phyloP scores from a whole-genome alignment of 2,888 invertebrate species.

The Fragum fragum region DNA sequence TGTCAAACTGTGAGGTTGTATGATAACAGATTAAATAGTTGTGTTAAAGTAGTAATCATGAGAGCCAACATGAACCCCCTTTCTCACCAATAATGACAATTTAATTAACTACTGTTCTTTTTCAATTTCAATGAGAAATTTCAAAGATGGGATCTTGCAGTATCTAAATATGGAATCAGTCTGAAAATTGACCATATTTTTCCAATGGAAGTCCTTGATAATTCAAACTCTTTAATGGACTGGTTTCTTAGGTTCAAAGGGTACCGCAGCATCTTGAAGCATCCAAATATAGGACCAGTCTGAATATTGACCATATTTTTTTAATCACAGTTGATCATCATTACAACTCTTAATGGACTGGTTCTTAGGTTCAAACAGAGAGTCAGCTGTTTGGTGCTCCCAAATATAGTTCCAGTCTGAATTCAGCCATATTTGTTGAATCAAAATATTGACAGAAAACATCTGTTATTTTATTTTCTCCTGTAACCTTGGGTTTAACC shows the following conservation, averaged over 20 bases:
- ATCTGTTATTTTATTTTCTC: constrained; percentile 27
- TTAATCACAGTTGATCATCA: constrained; percentile 13
- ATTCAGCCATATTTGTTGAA: constrained; percentile 21
- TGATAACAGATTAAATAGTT: no score
- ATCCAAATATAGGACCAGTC: background rate
- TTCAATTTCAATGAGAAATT: no score
- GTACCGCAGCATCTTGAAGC: background rate
- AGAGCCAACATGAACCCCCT: no score
- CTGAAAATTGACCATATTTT: no score
- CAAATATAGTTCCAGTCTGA: constrained; percentile 24
- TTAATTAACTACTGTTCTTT: no score
- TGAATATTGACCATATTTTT: constrained; percentile 2
- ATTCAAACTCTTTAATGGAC: background rate
- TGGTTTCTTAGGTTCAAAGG: background rate
- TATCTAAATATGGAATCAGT: no score
- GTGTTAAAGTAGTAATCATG: no score
- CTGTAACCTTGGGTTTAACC: constrained; percentile 15
- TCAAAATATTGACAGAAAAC: constrained; percentile 16
- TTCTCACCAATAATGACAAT: no score
- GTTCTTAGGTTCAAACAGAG: background rate
- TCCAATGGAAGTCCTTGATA: no score
- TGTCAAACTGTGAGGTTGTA: no score
- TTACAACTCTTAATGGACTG: constrained; percentile 19
- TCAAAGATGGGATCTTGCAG: no score
- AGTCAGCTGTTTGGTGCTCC: background rate